phyloP scores from a whole-genome alignment of 2,113 vertebrate species.

The human (Homo sapiens) region DNA sequence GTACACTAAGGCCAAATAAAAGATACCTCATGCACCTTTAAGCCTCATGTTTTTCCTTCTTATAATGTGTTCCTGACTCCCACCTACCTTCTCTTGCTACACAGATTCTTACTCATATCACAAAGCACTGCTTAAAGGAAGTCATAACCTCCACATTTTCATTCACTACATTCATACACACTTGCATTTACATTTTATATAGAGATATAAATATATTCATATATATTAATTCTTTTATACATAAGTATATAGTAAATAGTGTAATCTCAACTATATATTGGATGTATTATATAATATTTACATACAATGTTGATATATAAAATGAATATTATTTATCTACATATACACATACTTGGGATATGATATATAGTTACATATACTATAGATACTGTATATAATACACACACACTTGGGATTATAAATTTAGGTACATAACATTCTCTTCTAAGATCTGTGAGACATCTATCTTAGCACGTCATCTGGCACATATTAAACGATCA shows the following conservation, averaged over 20 bases:
- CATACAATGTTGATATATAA: neutral
- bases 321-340: neutral
- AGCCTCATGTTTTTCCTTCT: neutral
- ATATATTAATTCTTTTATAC: neutral
- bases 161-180: neutral
- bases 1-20: neutral
- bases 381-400: neutral
- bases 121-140: neutral
- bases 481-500: neutral
- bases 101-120: neutral
- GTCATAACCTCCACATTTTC: neutral
- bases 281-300: neutral
- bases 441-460: neutral
- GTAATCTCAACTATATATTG: neutral
- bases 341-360: neutral
- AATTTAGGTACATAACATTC: neutral
- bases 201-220: neutral
- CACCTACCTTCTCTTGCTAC: neutral
- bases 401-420: neutral
- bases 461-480: neutral
- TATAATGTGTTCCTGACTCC: neutral
- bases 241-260: neutral
- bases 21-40: neutral
- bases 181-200: neutral
- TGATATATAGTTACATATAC: neutral